Percentiles rank a stretch among this genome's conserved stretches.
phyloP scores from a whole-genome alignment of 2,888 invertebrate genomes.

The Ephialtes manifestator region DNA sequence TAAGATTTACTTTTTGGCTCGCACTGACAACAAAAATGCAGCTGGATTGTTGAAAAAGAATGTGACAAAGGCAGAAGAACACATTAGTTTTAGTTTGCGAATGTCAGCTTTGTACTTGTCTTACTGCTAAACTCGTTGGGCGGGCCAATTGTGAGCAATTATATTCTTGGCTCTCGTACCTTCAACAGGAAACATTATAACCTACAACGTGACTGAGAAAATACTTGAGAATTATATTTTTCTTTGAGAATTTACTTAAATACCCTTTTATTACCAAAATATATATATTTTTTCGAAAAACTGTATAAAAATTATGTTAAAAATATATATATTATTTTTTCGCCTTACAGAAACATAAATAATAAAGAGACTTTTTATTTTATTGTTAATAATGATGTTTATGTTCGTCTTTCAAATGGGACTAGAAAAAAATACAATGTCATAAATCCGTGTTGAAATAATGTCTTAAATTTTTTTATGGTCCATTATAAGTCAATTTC shows the following conservation, averaged over 20 bases:
- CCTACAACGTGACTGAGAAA: background rate
- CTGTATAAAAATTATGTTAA: too few relatives aligned
- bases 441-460: background rate
- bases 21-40: background rate
- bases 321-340: too few relatives aligned
- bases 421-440: background rate
- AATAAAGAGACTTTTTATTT: background rate
- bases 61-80: background rate
- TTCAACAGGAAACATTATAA: conserved; percentile 38
- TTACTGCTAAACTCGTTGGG: conserved; percentile 14
- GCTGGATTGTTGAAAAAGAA: background rate
- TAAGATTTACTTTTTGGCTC: background rate
- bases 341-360: background rate
- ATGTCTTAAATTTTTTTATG: background rate
- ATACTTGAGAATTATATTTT: background rate
- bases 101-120: conserved; percentile 40
- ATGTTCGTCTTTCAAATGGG: background rate
- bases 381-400: background rate
- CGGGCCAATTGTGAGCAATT: conserved; percentile 18
- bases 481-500: background rate
- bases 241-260: background rate
- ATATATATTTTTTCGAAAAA: too few relatives aligned
- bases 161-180: conserved; percentile 57
- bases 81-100: too few relatives aligned
- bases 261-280: background rate